Evolutionary conservation across 2,797 vertebrate genomes (phyloP).

Genomic region (Squalus acanthias): DNA sequence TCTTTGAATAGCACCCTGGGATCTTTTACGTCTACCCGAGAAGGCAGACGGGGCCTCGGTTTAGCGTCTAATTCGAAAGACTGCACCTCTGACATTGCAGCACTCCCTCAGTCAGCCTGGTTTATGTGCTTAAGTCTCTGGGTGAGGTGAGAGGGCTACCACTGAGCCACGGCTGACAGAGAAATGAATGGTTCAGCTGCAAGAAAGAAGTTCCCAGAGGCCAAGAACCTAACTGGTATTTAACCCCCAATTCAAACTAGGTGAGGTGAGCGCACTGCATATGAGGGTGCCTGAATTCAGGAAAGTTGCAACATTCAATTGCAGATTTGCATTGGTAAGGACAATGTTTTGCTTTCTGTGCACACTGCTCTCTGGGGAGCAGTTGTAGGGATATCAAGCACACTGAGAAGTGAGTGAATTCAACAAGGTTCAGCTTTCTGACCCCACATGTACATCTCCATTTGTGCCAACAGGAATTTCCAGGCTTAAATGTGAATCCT

Average conservation of each 20-base stretch:
- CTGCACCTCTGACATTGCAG: neutral
- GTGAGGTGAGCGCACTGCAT: no score
- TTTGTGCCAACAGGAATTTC: neutral
- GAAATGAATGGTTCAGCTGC: no score
- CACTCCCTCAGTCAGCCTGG: neutral
- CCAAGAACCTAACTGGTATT: no score
- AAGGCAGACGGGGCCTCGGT: neutral
- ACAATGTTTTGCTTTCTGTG: neutral
- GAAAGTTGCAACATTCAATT: neutral
- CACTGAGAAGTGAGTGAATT: neutral
- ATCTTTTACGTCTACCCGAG: neutral
- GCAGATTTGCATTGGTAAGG: neutral
- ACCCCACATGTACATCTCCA: neutral
- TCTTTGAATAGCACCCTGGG: no score
- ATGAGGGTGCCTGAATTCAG: neutral
- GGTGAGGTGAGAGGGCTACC: neutral
- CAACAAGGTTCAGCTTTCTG: neutral
- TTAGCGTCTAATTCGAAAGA: neutral
- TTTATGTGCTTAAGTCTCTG: no score
- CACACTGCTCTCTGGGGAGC: neutral
- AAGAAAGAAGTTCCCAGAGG: neutral
- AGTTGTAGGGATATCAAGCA: neutral
- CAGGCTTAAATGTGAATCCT: neutral
- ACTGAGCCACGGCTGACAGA: neutral
- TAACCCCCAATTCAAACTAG: no score